Evolutionary conservation across 2,888 invertebrate species (phyloP).

Genomic region (Drosophila aldrichi): DNA sequence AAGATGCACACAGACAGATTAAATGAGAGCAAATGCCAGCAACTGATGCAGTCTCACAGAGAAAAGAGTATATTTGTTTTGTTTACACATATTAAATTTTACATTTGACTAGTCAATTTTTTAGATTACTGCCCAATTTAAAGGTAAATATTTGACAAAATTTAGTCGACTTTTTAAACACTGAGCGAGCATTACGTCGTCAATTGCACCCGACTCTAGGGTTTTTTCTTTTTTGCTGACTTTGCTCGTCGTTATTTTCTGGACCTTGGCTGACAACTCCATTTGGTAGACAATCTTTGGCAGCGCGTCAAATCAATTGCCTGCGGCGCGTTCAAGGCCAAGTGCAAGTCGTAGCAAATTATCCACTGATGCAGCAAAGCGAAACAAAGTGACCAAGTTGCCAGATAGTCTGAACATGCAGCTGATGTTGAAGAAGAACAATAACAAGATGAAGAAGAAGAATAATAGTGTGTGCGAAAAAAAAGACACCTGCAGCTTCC

Average conservation of each 20-base stretch:
- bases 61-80: background rate
- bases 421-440: background rate
- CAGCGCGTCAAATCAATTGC: slow-evolving; percentile 39
- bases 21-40: slow-evolving; percentile 28
- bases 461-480: background rate
- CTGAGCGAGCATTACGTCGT: background rate
- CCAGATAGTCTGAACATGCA: background rate
- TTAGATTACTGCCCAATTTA: too few relatives aligned
- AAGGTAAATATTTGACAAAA: background rate
- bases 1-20: slow-evolving; percentile 41
- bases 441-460: background rate
- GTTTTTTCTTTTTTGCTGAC: background rate
- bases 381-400: slow-evolving; percentile 14
- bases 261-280: slow-evolving; percentile 45
- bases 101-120: background rate
- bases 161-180: background rate
- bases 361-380: slow-evolving; percentile 32
- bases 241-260: background rate
- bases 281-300: slow-evolving; percentile 39
- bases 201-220: background rate
- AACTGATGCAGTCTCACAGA: slow-evolving; percentile 34
- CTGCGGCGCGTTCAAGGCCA: slow-evolving; percentile 46
- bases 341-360: slow-evolving; percentile 28
- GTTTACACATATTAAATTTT: too few relatives aligned
- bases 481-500: slow-evolving; percentile 61